These are phyloP conservation scores for Falcaria lacertinaria DNA, from an alignment of 2,888 invertebrate genomes.

Conservation along the genomic window DNA sequence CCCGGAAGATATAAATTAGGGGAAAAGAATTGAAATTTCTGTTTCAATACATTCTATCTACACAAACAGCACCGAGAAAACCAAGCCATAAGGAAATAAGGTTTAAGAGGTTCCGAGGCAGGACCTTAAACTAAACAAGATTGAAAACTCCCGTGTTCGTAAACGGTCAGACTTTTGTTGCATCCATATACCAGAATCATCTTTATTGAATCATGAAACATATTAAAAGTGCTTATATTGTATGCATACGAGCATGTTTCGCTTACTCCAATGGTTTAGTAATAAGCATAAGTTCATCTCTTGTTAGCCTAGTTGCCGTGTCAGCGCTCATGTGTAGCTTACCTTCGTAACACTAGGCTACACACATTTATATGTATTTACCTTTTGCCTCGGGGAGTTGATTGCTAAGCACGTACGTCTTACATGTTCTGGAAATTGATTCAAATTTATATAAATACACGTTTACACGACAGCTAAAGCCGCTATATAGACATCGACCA, in stretches of 20 bases:
- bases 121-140: background rate
- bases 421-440: no score
- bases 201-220: background rate
- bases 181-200: background rate
- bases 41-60: background rate
- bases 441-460: no score
- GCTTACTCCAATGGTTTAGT: constrained; percentile 29
- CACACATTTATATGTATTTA: no score
- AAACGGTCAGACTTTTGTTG: background rate
- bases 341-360: constrained; percentile 12
- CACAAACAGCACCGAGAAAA: background rate
- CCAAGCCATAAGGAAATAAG: background rate
- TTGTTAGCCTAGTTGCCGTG: constrained; percentile 19
- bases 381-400: no score
- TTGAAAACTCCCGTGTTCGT: background rate
- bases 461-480: no score
- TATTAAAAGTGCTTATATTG: background rate
- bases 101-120: background rate
- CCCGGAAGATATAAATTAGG: background rate
- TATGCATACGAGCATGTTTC: constrained; percentile 2
- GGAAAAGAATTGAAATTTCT: background rate
- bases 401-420: no score
- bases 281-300: constrained; percentile 34
- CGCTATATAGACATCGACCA: no score
- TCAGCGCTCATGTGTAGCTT: constrained; percentile 26